Conservation (phyloP, 2,113 vertebrate species). For the Tenrec ecaudatus region DNA sequence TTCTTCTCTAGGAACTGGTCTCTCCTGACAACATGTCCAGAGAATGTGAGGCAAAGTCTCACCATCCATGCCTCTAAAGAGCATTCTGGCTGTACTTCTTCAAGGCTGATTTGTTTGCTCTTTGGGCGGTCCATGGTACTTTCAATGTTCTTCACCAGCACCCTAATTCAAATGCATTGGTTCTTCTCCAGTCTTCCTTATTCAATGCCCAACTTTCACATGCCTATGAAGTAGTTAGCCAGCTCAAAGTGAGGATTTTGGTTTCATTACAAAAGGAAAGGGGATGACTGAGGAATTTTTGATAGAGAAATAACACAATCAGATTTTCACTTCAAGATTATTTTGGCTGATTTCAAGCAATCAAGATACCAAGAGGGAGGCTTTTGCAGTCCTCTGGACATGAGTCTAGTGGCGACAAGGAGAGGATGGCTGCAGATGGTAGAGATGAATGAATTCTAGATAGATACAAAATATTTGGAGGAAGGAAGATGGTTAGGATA, state of each 20-base stretch:
- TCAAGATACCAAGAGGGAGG: neutral
- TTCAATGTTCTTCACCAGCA: too few species aligned
- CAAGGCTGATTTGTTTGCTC: too few species aligned
- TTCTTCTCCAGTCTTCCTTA: too few species aligned
- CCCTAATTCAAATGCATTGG: too few species aligned
- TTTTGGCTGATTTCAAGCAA: neutral
- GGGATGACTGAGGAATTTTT: neutral
- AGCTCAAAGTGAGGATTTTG: neutral
- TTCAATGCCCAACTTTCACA: too few species aligned
- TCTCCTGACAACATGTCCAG: too few species aligned
- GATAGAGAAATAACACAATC: neutral
- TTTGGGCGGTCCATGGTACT: too few species aligned
- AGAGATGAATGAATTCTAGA: neutral
- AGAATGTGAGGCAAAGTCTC: too few species aligned
- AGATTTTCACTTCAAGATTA: conserved; percentile 12
- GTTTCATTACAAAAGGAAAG: neutral
- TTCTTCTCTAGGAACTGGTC: too few species aligned
- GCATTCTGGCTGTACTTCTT: too few species aligned
- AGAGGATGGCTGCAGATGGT: neutral
- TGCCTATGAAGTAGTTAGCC: too few species aligned
- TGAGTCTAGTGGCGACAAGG: neutral
- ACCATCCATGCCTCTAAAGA: too few species aligned
- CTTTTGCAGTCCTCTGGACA: neutral
- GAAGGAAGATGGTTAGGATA: neutral
- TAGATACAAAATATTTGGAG: neutral